Percentiles rank a stretch among this genome's conserved stretches.
Evolutionary conservation across 2,888 invertebrate genomes (phyloP).

Genomic region (Leptopterna dolabrata): DNA sequence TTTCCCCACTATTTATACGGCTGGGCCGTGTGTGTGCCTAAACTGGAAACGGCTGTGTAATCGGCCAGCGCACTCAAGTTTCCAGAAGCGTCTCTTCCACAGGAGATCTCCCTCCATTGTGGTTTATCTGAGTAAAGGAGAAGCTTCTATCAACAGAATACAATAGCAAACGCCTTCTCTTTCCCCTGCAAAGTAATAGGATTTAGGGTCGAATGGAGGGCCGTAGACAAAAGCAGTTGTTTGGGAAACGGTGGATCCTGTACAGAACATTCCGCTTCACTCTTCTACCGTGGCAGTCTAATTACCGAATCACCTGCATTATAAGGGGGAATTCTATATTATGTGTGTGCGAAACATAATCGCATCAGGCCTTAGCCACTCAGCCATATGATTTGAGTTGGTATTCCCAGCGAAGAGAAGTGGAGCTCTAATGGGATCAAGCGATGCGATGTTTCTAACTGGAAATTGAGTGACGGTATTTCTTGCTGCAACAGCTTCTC

Average conservation of each 20-base stretch:
- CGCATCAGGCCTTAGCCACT: neutral
- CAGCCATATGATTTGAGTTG: neutral
- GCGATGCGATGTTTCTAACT: neutral
- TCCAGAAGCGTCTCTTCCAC: neutral
- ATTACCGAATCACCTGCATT: neutral
- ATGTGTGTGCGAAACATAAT: neutral
- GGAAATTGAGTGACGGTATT: neutral
- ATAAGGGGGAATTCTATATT: neutral
- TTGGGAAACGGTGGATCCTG: neutral
- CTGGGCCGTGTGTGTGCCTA: neutral
- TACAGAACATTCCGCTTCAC: neutral
- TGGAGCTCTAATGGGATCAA: neutral
- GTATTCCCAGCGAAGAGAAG: neutral
- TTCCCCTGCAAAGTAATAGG: conserved; percentile 17
- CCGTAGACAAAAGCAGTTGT: conserved; percentile 21
- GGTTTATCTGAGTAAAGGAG: conserved; percentile 41
- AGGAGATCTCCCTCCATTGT: conserved; percentile 25
- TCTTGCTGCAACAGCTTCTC: no score
- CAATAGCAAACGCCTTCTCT: conserved; percentile 33
- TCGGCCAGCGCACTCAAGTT: conserved; percentile 7
- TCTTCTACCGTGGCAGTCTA: neutral
- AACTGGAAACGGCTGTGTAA: neutral
- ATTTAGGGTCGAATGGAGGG: conserved; percentile 26
- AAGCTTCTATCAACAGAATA: conserved; percentile 27
- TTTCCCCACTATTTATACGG: neutral